Evolutionary conservation across 2,113 vertebrate species (phyloP).

Genomic region (Zingel zingel): DNA sequence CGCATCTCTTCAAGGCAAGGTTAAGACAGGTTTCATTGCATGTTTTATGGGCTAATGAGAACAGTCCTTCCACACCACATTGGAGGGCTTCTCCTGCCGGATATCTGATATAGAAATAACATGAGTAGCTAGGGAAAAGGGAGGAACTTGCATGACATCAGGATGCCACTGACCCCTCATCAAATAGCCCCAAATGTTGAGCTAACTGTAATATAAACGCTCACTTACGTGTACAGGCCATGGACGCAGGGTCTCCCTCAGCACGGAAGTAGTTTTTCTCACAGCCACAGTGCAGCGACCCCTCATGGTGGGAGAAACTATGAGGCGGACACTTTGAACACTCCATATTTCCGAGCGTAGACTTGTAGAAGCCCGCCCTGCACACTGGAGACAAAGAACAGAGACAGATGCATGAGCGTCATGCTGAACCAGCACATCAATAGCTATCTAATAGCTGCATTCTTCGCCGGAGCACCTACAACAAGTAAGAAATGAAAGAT

Average conservation of each 20-base stretch:
- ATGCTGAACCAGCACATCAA: slow-evolving; percentile 44
- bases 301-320: slow-evolving; percentile 92
- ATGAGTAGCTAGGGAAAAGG: not conserved
- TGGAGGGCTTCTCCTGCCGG: not conserved
- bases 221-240: slow-evolving; percentile 97
- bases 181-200: not conserved
- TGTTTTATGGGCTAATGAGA: slow-evolving; percentile 32
- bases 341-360: slow-evolving; percentile 89
- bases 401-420: slow-evolving; percentile 61
- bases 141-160: not conserved
- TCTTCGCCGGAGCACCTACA: slow-evolving; percentile 38
- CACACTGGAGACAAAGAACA: slow-evolving; percentile 86
- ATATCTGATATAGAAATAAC: not conserved
- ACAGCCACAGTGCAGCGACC: slow-evolving; percentile 93
- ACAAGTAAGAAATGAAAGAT: slow-evolving; percentile 37
- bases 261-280: slow-evolving; percentile 98
- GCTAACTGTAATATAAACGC: not conserved
- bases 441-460: slow-evolving; percentile 33
- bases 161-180: not conserved
- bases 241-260: slow-evolving; percentile 94
- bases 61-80: not conserved
- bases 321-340: slow-evolving; percentile 97
- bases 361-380: slow-evolving; percentile 96
- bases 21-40: slow-evolving; percentile 11
- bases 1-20: slow-evolving; percentile 3